A percentile compares a stretch with the other conserved stretches of the same genome.
phyloP scores from a whole-genome alignment of 2,797 vertebrate genomes.

The Oreonectes daqikongensis region DNA sequence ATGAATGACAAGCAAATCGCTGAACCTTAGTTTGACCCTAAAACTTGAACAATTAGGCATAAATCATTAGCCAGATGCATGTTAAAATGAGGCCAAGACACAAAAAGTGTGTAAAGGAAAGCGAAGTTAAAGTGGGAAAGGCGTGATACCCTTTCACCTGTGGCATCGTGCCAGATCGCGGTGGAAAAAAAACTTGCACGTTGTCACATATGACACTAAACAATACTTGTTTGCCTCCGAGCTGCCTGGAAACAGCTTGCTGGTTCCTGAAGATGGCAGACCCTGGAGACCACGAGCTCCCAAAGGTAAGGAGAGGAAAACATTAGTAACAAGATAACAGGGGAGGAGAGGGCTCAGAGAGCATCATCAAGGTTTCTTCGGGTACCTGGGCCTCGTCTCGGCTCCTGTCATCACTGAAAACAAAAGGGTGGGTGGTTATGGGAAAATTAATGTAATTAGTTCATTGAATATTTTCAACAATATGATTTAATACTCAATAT shows the following conservation, averaged over 20 bases:
- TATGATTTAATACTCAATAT: no score
- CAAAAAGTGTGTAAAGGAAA: slow-evolving; percentile 12
- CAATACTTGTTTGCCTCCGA: slow-evolving; percentile 63
- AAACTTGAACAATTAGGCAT: background rate
- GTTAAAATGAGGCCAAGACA: background rate
- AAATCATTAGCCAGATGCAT: background rate
- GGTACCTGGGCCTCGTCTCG: slow-evolving; percentile 7
- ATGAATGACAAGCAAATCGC: background rate
- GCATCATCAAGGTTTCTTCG: slow-evolving; percentile 52
- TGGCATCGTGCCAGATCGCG: slow-evolving; percentile 24
- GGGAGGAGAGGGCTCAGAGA: slow-evolving; percentile 55
- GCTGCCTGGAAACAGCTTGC: slow-evolving; percentile 68
- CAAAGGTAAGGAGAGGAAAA: slow-evolving; percentile 60
- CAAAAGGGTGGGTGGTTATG: background rate
- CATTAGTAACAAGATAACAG: slow-evolving; percentile 65
- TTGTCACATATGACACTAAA: slow-evolving; percentile 47
- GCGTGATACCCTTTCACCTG: slow-evolving; percentile 15
- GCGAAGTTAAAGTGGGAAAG: slow-evolving; percentile 4
- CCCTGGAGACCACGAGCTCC: slow-evolving; percentile 54
- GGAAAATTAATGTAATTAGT: background rate
- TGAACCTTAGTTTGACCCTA: background rate
- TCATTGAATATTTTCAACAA: background rate
- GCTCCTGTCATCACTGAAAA: slow-evolving; percentile 1
- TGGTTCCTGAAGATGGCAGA: slow-evolving; percentile 59
- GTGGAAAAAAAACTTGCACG: slow-evolving; percentile 46